Conservation (phyloP, 2,888 invertebrate species). For the Pelosia muscerda region DNA sequence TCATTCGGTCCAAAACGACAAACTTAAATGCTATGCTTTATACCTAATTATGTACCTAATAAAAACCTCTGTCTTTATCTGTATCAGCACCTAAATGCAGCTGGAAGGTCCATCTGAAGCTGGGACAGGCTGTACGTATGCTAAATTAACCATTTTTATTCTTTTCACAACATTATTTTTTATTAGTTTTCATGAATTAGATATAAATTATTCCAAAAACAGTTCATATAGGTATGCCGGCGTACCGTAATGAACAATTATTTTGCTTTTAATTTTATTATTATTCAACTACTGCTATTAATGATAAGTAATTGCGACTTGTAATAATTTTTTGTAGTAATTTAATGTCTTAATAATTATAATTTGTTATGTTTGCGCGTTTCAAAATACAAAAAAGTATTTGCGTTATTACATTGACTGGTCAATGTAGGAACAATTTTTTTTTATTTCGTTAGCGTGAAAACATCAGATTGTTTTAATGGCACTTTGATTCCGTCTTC, state of each 20-base stretch:
- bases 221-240: neutral
- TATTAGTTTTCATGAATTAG: neutral
- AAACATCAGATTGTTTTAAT: neutral
- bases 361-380: neutral
- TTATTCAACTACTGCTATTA: neutral
- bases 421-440: too few relatives aligned
- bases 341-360: constrained; percentile 4
- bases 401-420: neutral
- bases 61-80: too few relatives aligned
- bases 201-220: neutral
- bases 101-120: too few relatives aligned
- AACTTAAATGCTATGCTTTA: too few relatives aligned
- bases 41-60: too few relatives aligned
- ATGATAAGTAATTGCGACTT: neutral
- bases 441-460: neutral
- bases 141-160: too few relatives aligned
- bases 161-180: too few relatives aligned
- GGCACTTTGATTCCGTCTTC: too few relatives aligned
- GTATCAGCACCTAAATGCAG: too few relatives aligned
- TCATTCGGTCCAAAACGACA: too few relatives aligned
- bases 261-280: neutral
- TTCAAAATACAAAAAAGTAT: neutral
- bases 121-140: too few relatives aligned
- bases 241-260: neutral
- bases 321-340: constrained; percentile 1